Base-by-base conservation (phyloP, 2,113 vertebrate species). In the Todiramphus saurophagus region DNA sequence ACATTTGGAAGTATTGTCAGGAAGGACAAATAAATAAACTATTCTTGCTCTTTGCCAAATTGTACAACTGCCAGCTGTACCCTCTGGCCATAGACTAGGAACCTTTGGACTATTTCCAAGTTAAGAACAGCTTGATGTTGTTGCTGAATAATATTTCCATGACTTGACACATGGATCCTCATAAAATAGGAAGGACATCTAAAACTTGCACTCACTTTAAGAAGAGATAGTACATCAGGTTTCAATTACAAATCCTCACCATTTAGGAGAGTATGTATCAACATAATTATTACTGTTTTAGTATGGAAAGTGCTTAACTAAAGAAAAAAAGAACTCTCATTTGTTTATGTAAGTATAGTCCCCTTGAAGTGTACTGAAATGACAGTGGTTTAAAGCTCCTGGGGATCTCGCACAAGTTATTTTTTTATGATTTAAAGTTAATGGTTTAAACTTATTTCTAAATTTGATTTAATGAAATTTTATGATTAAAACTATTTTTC, bases 1-100 rank as follows among this genome's bases (percentile, higher is more conserved):
- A 28, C 6, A 27, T 60, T 81, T 37, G 9, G 62, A 89, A 95
- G 15, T 21, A 7, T 59, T 90, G 50, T 77, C 70, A 89, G 81
- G 91, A 84, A 83, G 63, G 87, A 94, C 84, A 96, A 44, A 72
- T 88, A 92, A 91, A 94, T 77, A 93, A 94, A 90, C 25, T 87
- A 41, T 67, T 94, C 70, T 25, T 95, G 41, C 51, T 72, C 69
- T 95, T 90, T 90, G 72, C 28, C 33, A n/a, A 78, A 68, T 90
- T 95, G 66, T 79, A 21, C 25, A 24, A 33, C 18, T 66, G 68
- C 83, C 84, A 89, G 39, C 35, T 77, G 30, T 46, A 60, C 50
- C 33, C 50, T 73, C 33, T 76, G 74, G 46, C 82, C 78, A 35
- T 16, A 73, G 37, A 91, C 59, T 66, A 62, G 64, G 63, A 80